phyloP scores from a whole-genome alignment of 1,140 invertebrate genomes.

The Agrilus planipennis region DNA sequence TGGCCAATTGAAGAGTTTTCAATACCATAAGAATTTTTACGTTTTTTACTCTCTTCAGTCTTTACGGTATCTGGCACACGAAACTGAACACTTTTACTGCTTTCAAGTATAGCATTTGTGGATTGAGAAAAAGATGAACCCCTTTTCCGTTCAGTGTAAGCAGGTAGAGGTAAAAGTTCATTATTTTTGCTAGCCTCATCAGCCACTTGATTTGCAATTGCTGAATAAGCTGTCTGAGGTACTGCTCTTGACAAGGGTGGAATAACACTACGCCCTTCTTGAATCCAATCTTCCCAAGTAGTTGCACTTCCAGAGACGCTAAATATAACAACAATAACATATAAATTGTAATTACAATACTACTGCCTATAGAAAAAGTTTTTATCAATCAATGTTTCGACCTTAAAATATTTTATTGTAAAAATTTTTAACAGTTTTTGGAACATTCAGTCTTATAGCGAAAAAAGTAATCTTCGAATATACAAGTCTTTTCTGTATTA shows the following conservation, averaged over 20 bases:
- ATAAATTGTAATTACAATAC: too few species aligned
- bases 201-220: slow-evolving; percentile 62
- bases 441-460: too few species aligned
- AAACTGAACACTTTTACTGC: slow-evolving; percentile 17
- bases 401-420: too few species aligned
- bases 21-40: slow-evolving; percentile 20
- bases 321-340: slow-evolving; percentile 26
- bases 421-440: too few species aligned
- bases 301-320: slow-evolving; percentile 66
- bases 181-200: slow-evolving; percentile 39
- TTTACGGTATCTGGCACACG: slow-evolving; percentile 21
- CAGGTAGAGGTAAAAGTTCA: slow-evolving; percentile 33
- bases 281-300: slow-evolving; percentile 70
- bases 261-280: slow-evolving; percentile 70
- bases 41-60: slow-evolving; percentile 27
- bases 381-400: too few species aligned
- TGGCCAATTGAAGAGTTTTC: slow-evolving; percentile 26
- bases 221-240: slow-evolving; percentile 72
- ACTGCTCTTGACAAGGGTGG: slow-evolving; percentile 69
- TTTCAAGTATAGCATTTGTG: slow-evolving; percentile 11
- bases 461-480: too few species aligned
- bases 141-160: slow-evolving; percentile 27
- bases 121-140: slow-evolving; percentile 4
- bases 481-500: too few species aligned
- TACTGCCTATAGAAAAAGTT: too few species aligned